Conservation (phyloP, 2,113 vertebrate genomes). For the Acrocephalus arundinaceus region DNA sequence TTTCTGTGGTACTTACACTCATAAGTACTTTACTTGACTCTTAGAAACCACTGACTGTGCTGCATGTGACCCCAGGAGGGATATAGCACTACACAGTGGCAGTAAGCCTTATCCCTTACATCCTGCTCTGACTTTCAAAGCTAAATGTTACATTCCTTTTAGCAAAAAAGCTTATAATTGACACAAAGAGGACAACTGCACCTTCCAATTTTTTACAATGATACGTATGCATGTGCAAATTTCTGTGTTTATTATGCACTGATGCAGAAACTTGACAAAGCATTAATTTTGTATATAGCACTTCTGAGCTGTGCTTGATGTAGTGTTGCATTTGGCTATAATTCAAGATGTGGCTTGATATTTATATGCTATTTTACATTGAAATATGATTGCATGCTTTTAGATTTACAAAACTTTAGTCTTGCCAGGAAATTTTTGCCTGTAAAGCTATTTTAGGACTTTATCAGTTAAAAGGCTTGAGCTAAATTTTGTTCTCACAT, state of each 20-base stretch:
- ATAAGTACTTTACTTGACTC: not conserved
- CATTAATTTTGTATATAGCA: not conserved
- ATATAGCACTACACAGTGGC: not conserved
- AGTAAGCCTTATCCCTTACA: not conserved
- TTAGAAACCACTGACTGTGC: not conserved
- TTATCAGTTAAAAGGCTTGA: slow-evolving; percentile 61
- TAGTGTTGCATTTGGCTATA: slow-evolving; percentile 42
- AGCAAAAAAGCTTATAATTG: not conserved
- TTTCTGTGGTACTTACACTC: not conserved
- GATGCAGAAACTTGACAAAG: not conserved
- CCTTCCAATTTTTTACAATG: not conserved
- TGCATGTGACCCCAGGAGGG: not conserved
- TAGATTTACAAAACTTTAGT: slow-evolving; percentile 40
- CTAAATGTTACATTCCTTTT: not conserved
- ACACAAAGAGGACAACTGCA: not conserved
- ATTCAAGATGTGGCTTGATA: slow-evolving; percentile 40
- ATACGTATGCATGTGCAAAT: not conserved
- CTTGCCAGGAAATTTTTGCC: slow-evolving; percentile 65
- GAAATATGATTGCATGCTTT: slow-evolving; percentile 60
- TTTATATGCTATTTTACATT: slow-evolving; percentile 54
- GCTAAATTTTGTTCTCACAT: slow-evolving; percentile 10
- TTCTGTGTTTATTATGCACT: not conserved
- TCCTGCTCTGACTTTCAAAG: not conserved
- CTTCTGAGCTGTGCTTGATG: not conserved
- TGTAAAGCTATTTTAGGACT: slow-evolving; percentile 48